Evolutionary conservation across 2,888 invertebrate genomes (phyloP).

Genomic region (Copidosoma aretas): DNA sequence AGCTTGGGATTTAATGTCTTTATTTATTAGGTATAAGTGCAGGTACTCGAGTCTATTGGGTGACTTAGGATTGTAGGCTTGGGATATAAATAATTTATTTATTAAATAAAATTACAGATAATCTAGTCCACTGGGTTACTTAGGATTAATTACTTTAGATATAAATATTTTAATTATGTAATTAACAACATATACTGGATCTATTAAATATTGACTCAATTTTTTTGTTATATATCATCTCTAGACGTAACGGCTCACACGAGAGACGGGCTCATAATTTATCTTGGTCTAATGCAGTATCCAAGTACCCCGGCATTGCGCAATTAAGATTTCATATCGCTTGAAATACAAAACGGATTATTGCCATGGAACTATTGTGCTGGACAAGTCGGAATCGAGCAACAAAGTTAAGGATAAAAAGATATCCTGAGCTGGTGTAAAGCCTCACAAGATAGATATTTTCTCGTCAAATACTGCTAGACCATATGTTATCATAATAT

Average conservation of each 20-base stretch:
- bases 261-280: constrained; percentile 85
- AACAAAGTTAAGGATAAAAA: constrained; percentile 70
- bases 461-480: constrained; percentile 63
- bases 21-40: neutral
- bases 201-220: neutral
- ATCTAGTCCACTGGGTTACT: too few species aligned
- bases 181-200: too few species aligned
- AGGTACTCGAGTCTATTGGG: too few species aligned
- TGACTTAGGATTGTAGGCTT: too few species aligned
- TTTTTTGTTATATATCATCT: constrained; percentile 44
- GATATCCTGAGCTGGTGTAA: constrained; percentile 81
- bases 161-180: too few species aligned
- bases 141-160: too few species aligned
- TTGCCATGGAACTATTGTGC: constrained; percentile 77
- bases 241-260: constrained; percentile 80
- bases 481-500: constrained; percentile 4
- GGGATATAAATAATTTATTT: too few species aligned
- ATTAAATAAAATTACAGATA: too few species aligned
- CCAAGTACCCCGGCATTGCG: constrained; percentile 67
- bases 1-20: neutral
- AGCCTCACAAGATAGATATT: constrained; percentile 84
- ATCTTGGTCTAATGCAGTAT: constrained; percentile 81
- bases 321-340: constrained; percentile 86
- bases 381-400: constrained; percentile 34
- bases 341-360: constrained; percentile 88